Evolutionary conservation across 1,140 invertebrate genomes (phyloP).

Genomic region (Sesamia nonagrioides): DNA sequence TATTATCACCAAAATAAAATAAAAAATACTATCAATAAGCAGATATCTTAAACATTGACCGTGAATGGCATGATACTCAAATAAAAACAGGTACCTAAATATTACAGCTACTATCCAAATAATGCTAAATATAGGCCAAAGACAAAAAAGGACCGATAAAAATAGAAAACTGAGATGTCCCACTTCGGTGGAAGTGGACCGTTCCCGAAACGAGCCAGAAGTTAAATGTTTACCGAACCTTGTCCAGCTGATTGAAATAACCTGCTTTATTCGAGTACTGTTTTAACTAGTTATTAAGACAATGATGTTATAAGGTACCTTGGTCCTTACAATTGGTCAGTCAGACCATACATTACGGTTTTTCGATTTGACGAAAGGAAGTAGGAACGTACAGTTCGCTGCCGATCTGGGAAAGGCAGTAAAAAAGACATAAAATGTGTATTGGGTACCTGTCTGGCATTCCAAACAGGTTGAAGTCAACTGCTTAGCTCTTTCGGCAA

Average conservation of each 20-base stretch:
- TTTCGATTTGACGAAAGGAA: not conserved
- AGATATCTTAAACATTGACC: too few species aligned
- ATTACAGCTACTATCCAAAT: not conserved
- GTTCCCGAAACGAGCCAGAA: conserved; percentile 21
- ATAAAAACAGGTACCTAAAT: not conserved
- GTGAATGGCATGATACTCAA: not conserved
- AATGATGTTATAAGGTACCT: not conserved
- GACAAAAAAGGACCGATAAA: conserved; percentile 7
- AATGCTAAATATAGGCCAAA: not conserved
- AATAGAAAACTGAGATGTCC: conserved; percentile 19
- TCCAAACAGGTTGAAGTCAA: conserved; percentile 15
- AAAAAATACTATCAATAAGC: too few species aligned
- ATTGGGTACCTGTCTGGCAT: conserved; percentile 28
- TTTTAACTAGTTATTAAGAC: conserved; percentile 34
- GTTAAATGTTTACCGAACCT: conserved; percentile 35
- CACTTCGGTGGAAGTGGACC: conserved; percentile 29
- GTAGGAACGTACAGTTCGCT: not conserved
- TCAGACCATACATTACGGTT: not conserved
- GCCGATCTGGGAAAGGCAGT: conserved; percentile 10
- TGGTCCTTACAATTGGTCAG: not conserved
- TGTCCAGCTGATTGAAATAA: conserved; percentile 40
- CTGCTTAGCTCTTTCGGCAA: not conserved
- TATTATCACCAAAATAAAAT: too few species aligned
- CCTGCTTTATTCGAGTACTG: conserved; percentile 20
- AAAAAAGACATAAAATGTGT: conserved; percentile 40